Conservation (phyloP, 2,113 vertebrate species). For the Eudyptes chrysolophus region DNA sequence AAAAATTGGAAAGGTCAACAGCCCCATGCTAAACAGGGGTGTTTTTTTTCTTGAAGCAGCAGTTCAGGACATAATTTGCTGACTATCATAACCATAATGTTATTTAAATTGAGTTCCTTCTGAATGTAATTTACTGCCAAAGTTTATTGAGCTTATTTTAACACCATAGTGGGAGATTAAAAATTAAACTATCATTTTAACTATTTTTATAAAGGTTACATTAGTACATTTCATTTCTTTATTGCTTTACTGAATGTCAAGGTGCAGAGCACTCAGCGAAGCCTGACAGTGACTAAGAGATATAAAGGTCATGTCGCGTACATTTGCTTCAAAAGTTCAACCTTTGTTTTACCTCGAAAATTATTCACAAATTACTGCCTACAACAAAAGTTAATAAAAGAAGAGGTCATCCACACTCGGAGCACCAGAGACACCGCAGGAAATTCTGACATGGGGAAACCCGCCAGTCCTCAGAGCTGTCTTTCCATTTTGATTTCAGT, state of each 20-base stretch:
- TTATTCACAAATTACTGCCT: slow-evolving; percentile 41
- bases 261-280: slow-evolving; percentile 51
- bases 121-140: slow-evolving; percentile 7
- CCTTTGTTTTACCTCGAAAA: slow-evolving; percentile 38
- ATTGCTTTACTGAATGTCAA: slow-evolving; percentile 70
- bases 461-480: accelerated
- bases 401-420: background rate
- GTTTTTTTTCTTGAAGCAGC: background rate
- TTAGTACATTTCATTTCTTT: slow-evolving; percentile 71
- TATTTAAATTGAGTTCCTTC: slow-evolving; percentile 44
- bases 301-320: slow-evolving; percentile 56
- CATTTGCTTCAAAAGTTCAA: slow-evolving; percentile 53
- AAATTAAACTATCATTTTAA: slow-evolving; percentile 73
- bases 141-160: slow-evolving; percentile 70
- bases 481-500: background rate
- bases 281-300: slow-evolving; percentile 58
- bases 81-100: slow-evolving; percentile 8
- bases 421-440: background rate
- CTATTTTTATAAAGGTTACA: slow-evolving; percentile 72
- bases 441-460: background rate
- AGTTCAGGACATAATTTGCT: slow-evolving; percentile 27
- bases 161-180: slow-evolving; percentile 57
- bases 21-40: background rate
- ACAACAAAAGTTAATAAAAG: background rate
- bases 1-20: slow-evolving; percentile 9